Evolutionary conservation across 2,113 vertebrate genomes (phyloP).

Genomic region (Oncorhynchus masou): DNA sequence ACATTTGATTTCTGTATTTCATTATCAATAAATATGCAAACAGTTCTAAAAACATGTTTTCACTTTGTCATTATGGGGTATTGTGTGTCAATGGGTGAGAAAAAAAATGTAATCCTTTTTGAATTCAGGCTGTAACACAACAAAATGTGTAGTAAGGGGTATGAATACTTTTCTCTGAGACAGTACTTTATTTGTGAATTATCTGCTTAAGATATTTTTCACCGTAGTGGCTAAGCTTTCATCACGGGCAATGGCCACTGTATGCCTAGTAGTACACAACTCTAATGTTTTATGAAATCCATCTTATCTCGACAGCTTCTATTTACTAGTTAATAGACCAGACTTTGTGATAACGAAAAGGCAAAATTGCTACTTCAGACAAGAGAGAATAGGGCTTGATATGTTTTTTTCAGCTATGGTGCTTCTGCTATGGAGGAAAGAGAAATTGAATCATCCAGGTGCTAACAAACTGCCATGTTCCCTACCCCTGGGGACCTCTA

Average conservation of each 20-base stretch:
- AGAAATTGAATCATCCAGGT: constrained; percentile 39
- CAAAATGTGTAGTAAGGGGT: too few species aligned
- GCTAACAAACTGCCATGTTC: constrained; percentile 33
- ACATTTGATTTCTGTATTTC: too few species aligned
- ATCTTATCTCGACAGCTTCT: not conserved
- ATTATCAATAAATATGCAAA: too few species aligned
- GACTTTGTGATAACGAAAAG: not conserved
- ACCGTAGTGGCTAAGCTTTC: not conserved
- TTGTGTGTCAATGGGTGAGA: too few species aligned
- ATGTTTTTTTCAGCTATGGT: not conserved
- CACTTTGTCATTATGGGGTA: too few species aligned
- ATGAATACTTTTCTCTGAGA: not conserved
- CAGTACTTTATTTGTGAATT: not conserved
- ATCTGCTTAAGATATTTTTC: not conserved
- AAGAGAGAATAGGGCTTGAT: not conserved
- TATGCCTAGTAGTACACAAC: not conserved
- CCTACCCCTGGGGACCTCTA: constrained; percentile 14
- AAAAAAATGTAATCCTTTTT: too few species aligned
- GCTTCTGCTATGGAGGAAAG: constrained; percentile 1
- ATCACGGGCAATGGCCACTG: not conserved
- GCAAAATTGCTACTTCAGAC: not conserved
- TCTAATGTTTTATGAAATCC: not conserved
- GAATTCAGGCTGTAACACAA: too few species aligned
- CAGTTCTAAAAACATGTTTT: too few species aligned
- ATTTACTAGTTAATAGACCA: not conserved